Base-by-base conservation (phyloP, 2,113 vertebrate species). In the Corythoichthys haematopterus region DNA sequence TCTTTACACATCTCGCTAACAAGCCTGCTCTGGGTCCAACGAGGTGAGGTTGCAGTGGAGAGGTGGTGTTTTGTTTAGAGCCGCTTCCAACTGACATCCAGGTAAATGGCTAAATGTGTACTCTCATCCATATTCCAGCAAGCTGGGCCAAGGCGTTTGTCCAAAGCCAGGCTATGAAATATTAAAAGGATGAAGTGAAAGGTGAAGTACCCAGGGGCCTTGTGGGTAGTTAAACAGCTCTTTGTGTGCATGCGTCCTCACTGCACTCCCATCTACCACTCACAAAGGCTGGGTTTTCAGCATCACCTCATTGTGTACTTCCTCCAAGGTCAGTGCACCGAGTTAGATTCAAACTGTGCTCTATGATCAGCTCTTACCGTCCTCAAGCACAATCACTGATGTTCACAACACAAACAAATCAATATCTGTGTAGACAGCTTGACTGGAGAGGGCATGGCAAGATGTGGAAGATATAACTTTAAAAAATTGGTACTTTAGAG, bases 71-170 rank as follows among this genome's bases (percentile, higher is more conserved):
- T 88, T 90, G 87, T 90, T 90, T 85, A 74, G 84, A 83, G 78
- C 78, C 57, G 72, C 83, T 83, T 88, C 76, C 80, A 64, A 80
- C 88, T 88, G 89, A 91, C 88, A 89, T 85, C 70, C 81, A 84
- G 89, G 88, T 92, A 91, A 91, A 91, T 87, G 88, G 88, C 80
- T 86, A 88, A 91, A 86, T 82, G 82, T 81, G 79, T 84, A 86
- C 79, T 74, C 88, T 92, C 88, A 92, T 92, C 89, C 88, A 91
- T 92, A 92, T 92, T 92, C 89, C 88, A 92, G 86, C 77, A 87
- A 77, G 75, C 83, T 75, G 74, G 81, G 81, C 79, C 65, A 83
- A 85, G 86, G 80, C 68, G 72, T 87, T 87, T 84, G 84, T 76
- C 83, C 78, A 64, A 81, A 81, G 76, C 84, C 77, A 80, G 68